Percentiles rank a stretch among this genome's conserved stretches.
Evolutionary conservation across 2,888 invertebrate species (phyloP).

Genomic region (Chymomyza caudatula): DNA sequence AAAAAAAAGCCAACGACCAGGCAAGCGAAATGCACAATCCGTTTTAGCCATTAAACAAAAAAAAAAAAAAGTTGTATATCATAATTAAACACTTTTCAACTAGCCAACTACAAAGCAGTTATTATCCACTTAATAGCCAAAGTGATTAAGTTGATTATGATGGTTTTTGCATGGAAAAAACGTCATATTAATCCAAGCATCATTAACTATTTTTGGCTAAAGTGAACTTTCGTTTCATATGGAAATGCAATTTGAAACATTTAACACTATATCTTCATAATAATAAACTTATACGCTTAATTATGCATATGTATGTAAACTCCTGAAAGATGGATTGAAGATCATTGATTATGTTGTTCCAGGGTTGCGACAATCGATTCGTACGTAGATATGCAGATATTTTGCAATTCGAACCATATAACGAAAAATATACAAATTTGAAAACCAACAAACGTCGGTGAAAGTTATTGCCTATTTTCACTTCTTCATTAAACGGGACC

Average conservation of each 20-base stretch:
- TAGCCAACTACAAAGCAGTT: not conserved
- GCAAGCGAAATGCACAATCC: not conserved
- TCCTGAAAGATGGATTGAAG: too few relatives aligned
- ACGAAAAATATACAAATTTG: too few relatives aligned
- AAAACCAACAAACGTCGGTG: too few relatives aligned
- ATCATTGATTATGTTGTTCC: too few relatives aligned
- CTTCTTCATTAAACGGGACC: too few relatives aligned
- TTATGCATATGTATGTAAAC: too few relatives aligned
- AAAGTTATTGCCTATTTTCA: too few relatives aligned
- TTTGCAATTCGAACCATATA: too few relatives aligned
- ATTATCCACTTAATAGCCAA: not conserved
- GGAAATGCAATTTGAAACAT: too few relatives aligned
- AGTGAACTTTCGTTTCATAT: not conserved
- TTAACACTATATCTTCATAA: too few relatives aligned
- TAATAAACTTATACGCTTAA: not conserved
- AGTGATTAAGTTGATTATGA: not conserved
- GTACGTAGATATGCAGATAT: too few relatives aligned
- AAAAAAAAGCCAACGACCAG: constrained; percentile 2
- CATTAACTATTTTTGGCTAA: not conserved
- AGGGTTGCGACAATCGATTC: too few relatives aligned
- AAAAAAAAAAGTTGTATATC: not conserved
- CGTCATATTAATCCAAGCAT: not conserved
- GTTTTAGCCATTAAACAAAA: not conserved
- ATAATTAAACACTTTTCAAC: not conserved
- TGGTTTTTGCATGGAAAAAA: not conserved